Percentiles rank a stretch among this genome's conserved stretches.
Evolutionary conservation across 2,797 vertebrate species (phyloP).

Genomic region (Orestias chungarensis): DNA sequence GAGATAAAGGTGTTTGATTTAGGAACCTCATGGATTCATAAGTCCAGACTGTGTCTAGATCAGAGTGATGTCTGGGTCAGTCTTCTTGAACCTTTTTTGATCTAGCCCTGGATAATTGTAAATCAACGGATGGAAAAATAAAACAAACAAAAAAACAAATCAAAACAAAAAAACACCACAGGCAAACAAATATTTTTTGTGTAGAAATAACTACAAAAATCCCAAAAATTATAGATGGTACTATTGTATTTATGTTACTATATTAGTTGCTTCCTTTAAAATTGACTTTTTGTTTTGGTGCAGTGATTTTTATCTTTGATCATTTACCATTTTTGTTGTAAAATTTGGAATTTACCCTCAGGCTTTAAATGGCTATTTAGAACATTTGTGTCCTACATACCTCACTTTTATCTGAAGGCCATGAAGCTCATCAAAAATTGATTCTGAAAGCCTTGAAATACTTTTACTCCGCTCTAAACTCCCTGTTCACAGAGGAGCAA

Average conservation of each 20-base stretch:
- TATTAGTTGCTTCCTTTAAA: background rate
- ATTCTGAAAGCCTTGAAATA: conserved; percentile 68
- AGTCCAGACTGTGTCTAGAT: background rate
- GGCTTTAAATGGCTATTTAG: conserved; percentile 38
- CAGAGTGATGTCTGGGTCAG: background rate
- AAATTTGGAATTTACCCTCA: conserved; percentile 31
- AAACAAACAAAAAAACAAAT: too few relatives aligned
- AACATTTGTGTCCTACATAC: conserved; percentile 52
- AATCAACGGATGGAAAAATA: too few relatives aligned
- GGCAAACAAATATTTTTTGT: background rate
- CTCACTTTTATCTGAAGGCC: conserved; percentile 64
- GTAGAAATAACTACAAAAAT: background rate
- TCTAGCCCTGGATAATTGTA: background rate
- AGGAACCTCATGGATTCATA: background rate
- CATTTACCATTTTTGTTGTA: conserved; percentile 23
- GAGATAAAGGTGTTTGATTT: background rate
- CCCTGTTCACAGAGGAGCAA: conserved; percentile 41
- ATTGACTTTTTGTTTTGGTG: background rate
- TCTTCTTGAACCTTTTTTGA: background rate
- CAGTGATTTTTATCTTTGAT: conserved; percentile 13
- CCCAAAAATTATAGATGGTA: background rate
- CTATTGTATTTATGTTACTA: background rate
- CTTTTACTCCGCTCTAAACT: conserved; percentile 52
- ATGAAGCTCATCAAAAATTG: conserved; percentile 63
- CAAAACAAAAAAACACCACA: too few relatives aligned